phyloP scores from a whole-genome alignment of 2,797 vertebrate genomes.

The Malacoctenus gilli region DNA sequence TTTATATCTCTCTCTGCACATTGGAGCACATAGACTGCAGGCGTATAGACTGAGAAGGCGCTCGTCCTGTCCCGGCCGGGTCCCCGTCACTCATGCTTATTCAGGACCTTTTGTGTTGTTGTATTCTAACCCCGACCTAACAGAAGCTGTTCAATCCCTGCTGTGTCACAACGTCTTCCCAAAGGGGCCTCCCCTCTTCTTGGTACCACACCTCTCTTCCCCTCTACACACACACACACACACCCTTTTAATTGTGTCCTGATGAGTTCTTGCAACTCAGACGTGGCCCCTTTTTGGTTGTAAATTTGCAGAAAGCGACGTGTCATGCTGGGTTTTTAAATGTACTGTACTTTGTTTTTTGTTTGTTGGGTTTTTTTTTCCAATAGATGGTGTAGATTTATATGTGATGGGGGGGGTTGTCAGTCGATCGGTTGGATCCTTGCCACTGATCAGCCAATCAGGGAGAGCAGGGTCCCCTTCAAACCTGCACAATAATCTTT shows the following conservation, averaged over 20 bases:
- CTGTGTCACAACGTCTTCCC: conserved; percentile 30
- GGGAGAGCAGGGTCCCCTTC: conserved; percentile 64
- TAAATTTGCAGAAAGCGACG: conserved; percentile 47
- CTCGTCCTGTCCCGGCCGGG: conserved; percentile 63
- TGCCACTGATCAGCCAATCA: conserved; percentile 79
- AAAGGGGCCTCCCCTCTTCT: conserved; percentile 56
- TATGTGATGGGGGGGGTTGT: background rate
- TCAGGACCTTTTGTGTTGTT: background rate
- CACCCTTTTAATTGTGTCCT: no score
- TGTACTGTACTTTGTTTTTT: conserved; percentile 56
- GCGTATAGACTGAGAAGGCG: conserved; percentile 30
- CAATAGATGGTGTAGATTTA: conserved; percentile 31
- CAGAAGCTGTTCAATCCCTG: conserved; percentile 18
- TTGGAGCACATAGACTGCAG: conserved; percentile 50
- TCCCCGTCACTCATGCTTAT: conserved; percentile 25
- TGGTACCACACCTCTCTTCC: background rate
- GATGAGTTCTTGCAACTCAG: no score
- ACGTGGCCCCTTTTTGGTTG: conserved; percentile 26
- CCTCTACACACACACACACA: background rate
- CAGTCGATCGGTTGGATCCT: conserved; percentile 39
- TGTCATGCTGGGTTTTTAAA: conserved; percentile 58
- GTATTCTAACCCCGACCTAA: conserved; percentile 1
- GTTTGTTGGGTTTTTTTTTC: conserved; percentile 25
- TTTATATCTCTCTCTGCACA: conserved; percentile 66
- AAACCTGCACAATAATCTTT: conserved; percentile 57